Conservation (phyloP, 2,113 vertebrate genomes). For the Sylvicapra grimmia region DNA sequence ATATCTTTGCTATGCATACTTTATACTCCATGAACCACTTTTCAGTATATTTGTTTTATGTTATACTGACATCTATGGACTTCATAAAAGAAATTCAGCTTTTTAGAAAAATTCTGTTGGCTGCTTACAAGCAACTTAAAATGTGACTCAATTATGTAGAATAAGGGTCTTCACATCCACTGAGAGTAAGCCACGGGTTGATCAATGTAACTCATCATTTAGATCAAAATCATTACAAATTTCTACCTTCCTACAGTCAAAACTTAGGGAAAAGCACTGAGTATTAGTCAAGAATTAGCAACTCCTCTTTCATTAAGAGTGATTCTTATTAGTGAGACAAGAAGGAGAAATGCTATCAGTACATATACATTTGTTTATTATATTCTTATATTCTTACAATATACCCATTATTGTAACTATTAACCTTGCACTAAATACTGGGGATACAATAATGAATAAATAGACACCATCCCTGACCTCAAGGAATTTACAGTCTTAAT, state of each 20-base stretch:
- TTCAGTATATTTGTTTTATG: constrained; percentile 57
- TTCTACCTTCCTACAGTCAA: not conserved
- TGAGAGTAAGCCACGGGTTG: not conserved
- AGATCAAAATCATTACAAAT: not conserved
- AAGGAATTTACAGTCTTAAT: constrained; percentile 5
- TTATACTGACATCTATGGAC: constrained; percentile 75
- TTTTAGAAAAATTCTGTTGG: constrained; percentile 33
- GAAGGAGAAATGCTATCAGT: not conserved
- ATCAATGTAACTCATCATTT: not conserved
- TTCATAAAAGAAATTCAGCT: constrained; percentile 64
- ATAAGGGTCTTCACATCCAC: not conserved
- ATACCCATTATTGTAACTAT: not conserved
- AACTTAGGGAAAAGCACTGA: not conserved
- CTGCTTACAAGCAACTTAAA: constrained; percentile 12
- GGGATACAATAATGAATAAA: not conserved
- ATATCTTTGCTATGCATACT: not conserved
- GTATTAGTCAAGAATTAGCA: not conserved
- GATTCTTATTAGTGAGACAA: not conserved
- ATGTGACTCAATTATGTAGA: not conserved
- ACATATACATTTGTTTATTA: not conserved
- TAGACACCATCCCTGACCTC: not conserved
- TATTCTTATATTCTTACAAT: not conserved
- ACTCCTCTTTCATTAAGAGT: not conserved
- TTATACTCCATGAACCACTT: not conserved
- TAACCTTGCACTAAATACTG: not conserved